These are phyloP conservation scores for Argopecten irradians DNA, from an alignment of 1,140 invertebrate species.

Conservation along the genomic window DNA sequence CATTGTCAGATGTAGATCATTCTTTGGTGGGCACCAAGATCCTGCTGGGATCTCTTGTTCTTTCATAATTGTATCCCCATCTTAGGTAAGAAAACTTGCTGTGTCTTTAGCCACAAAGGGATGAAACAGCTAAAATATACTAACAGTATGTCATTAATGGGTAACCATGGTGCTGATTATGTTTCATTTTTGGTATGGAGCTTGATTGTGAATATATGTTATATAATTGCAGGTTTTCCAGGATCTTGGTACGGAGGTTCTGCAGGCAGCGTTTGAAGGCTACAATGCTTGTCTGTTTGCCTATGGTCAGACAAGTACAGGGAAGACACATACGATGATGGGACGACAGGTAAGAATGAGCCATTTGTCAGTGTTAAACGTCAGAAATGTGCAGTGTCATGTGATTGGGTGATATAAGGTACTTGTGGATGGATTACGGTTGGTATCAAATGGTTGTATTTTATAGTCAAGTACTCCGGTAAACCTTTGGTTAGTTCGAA, in stretches of 20 bases:
- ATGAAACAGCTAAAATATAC: no score
- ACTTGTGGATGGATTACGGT: neutral
- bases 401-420: neutral
- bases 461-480: neutral
- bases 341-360: constrained; percentile 72
- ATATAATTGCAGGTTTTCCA: constrained; percentile 83
- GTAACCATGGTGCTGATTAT: no score
- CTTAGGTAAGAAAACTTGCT: no score
- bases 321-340: constrained; percentile 88
- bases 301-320: constrained; percentile 96
- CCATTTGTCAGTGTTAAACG: no score
- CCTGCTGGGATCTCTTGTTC: no score
- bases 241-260: constrained; percentile 92
- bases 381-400: neutral
- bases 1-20: no score
- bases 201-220: neutral
- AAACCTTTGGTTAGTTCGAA: no score
- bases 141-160: no score
- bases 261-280: constrained; percentile 87
- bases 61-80: no score
- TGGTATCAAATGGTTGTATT: neutral
- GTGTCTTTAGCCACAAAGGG: no score
- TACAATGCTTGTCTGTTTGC: constrained; percentile 98
- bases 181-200: no score
- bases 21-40: no score